Evolutionary conservation across 2,797 vertebrate genomes (phyloP).

Genomic region (Galagoides demidoff): DNA sequence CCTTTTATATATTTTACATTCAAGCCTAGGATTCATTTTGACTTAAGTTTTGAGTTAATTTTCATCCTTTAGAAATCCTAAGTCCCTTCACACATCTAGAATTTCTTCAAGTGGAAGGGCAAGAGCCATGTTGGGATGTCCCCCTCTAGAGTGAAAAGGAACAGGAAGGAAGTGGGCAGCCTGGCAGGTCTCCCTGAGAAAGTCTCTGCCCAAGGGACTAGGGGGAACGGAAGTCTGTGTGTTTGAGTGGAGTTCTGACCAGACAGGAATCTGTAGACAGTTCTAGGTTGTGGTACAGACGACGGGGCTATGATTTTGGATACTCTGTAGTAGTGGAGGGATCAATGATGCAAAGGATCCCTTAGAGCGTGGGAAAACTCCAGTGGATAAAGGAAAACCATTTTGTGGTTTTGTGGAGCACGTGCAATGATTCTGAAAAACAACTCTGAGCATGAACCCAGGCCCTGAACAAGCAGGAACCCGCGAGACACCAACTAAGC

Average conservation of each 20-base stretch:
- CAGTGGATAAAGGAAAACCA: neutral
- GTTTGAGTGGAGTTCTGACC: neutral
- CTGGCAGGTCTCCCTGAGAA: neutral
- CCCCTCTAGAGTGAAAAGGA: neutral
- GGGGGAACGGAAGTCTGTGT: neutral
- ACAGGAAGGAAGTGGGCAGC: neutral
- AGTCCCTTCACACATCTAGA: neutral
- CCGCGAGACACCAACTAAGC: neutral
- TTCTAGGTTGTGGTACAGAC: neutral
- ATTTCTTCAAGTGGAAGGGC: neutral
- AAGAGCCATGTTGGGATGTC: neutral
- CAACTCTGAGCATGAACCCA: neutral
- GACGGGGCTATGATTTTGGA: neutral
- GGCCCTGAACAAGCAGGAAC: neutral
- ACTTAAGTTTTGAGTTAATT: neutral
- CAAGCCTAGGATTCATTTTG: neutral
- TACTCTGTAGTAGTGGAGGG: neutral
- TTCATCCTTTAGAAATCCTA: neutral
- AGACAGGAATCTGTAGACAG: neutral
- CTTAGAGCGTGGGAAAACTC: neutral
- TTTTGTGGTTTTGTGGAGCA: neutral
- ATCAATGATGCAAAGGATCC: neutral
- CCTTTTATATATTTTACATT: neutral
- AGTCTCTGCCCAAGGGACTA: neutral
- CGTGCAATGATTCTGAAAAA: neutral